Percentiles rank a stretch among this genome's conserved stretches.
phyloP scores from a whole-genome alignment of 1,140 invertebrate genomes.

The Drosophila arawakana region DNA sequence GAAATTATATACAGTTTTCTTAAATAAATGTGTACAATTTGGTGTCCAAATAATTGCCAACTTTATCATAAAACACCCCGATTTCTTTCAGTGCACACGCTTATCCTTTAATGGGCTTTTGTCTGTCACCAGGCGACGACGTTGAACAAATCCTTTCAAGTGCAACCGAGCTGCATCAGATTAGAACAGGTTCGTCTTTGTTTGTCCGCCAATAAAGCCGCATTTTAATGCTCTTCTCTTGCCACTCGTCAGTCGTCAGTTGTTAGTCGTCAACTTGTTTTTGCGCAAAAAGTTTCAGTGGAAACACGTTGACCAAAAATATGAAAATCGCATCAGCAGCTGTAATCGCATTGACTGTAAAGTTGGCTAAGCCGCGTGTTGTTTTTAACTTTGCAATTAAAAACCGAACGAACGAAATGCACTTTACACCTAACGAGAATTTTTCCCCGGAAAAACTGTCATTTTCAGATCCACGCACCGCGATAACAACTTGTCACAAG shows the following conservation, averaged over 20 bases:
- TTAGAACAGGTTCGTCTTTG: conserved; percentile 81
- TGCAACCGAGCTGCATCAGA: conserved; percentile 80
- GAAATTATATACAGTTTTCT: background rate
- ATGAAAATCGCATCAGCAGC: conserved; percentile 48
- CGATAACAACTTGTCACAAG: conserved; percentile 78
- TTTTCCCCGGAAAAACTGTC: conserved; percentile 71
- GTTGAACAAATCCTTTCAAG: conserved; percentile 73
- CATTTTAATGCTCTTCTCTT: conserved; percentile 59
- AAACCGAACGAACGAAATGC: conserved; percentile 48
- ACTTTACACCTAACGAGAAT: conserved; percentile 57
- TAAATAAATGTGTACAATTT: no score
- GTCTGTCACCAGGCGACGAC: conserved; percentile 44
- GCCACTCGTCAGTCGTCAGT: background rate
- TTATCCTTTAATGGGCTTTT: conserved; percentile 83
- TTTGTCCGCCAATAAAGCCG: conserved; percentile 56
- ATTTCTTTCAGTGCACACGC: conserved; percentile 18
- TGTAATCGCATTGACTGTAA: conserved; percentile 76
- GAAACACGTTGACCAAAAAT: conserved; percentile 52
- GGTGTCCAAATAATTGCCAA: no score
- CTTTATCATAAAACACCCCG: no score
- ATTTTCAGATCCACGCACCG: conserved; percentile 50
- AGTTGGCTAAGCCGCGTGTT: conserved; percentile 76
- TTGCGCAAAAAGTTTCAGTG: conserved; percentile 45
- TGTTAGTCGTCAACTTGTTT: background rate
- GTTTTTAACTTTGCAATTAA: conserved; percentile 78